A percentile compares a stretch with the other conserved stretches of the same genome.
phyloP scores from a whole-genome alignment of 2,113 vertebrate species.

The Nibea coibor region DNA sequence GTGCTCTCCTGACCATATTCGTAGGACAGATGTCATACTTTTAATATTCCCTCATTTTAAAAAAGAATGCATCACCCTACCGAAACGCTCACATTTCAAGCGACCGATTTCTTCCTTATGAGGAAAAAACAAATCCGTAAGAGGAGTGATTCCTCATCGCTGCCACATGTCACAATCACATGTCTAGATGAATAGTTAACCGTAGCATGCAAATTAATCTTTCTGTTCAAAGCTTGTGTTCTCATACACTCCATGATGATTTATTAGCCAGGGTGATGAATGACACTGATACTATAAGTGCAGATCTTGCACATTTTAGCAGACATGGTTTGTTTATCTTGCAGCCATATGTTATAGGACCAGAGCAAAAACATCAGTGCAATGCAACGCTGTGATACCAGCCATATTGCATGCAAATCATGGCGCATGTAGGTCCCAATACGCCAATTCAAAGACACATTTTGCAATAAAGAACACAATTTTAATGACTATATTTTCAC shows the following conservation, averaged over 20 bases:
- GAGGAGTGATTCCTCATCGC: slow-evolving; percentile 40
- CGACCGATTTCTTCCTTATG: slow-evolving; percentile 58
- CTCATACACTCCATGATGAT: slow-evolving; percentile 71
- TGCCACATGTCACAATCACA: not conserved
- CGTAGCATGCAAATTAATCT: slow-evolving; percentile 71
- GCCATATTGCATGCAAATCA: not conserved
- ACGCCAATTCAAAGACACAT: not conserved
- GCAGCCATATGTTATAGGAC: slow-evolving; percentile 19
- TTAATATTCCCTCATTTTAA: slow-evolving; percentile 29
- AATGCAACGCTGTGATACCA: slow-evolving; percentile 11
- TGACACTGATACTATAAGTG: slow-evolving; percentile 65
- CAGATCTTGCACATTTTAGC: slow-evolving; percentile 58
- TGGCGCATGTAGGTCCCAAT: not conserved
- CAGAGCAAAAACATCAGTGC: not conserved
- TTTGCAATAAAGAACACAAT: not conserved
- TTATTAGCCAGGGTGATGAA: slow-evolving; percentile 76
- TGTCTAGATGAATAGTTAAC: slow-evolving; percentile 40
- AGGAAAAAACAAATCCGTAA: slow-evolving; percentile 36
- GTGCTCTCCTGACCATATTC: slow-evolving; percentile 32
- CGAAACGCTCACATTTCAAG: slow-evolving; percentile 10
- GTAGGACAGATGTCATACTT: slow-evolving; percentile 41
- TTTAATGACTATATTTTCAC: not conserved
- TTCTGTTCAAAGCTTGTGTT: slow-evolving; percentile 61
- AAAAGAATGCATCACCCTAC: slow-evolving; percentile 28
- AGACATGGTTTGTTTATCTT: slow-evolving; percentile 71